Conservation (phyloP, 2,113 vertebrate genomes). For the Burhinus bistriatus region DNA sequence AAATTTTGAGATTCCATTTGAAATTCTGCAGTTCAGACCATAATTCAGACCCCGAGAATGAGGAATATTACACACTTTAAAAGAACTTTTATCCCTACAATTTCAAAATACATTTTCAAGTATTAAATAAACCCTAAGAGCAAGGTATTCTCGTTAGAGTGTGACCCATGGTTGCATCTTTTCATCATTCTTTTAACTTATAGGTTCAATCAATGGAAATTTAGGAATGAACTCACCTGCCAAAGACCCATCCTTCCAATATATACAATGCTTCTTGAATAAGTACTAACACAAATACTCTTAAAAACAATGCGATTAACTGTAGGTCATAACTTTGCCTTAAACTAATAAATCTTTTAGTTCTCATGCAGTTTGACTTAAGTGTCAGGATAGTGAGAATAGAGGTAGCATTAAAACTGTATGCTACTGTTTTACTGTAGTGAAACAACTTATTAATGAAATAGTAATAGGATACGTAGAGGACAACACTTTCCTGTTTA, state of each 20-base stretch:
- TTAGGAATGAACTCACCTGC: neutral
- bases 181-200: neutral
- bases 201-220: neutral
- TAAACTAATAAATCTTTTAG: neutral
- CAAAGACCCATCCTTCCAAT: neutral
- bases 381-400: neutral
- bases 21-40: neutral
- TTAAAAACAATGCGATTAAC: neutral
- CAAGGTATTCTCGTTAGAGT: neutral
- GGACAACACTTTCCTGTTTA: neutral
- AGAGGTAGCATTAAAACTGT: neutral
- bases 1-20: neutral
- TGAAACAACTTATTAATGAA: neutral
- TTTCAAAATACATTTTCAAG: neutral
- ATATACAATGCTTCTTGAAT: neutral
- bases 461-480: neutral
- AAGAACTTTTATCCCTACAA: neutral
- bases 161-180: neutral
- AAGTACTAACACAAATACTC: neutral
- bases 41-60: neutral
- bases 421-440: neutral
- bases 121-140: neutral
- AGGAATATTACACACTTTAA: neutral
- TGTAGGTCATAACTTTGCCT: neutral
- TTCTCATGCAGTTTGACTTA: neutral